Evolutionary conservation across 1,140 invertebrate species (phyloP), one percentile per base, ranked within the genome.

Genomic region (Ceratina calcarata): DNA sequence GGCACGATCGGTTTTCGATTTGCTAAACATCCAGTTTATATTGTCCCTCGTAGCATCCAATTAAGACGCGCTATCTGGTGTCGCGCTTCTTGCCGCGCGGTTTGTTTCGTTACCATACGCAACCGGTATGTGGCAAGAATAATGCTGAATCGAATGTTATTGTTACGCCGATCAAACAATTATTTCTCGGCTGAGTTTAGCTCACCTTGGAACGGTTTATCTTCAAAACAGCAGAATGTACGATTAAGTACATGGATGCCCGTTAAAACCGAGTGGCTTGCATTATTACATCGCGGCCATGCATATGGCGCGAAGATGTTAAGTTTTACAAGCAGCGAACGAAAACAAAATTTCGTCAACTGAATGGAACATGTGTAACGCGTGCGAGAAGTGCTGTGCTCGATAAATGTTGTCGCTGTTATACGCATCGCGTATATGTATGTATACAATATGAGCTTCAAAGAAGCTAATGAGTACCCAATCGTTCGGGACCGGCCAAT

Each of bases 121-220:
- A 55, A 27, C 27, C 53, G 16, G 3, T 66, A 45, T 4, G 20
- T 24, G 27, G 62, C 61, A 72, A 75, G 82, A 78, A 86, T 86
- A 85, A 83, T 74, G 84, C 84, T 83, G 85, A 86, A 86, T 86
- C 81, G 75, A 86, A 80, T 83, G 84, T 86, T 86, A 78, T 83
- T 86, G 84, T 72, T 83, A 60, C 61, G 61, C 27, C 65, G 84
- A 86, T 86, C 83, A 86, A 86, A 86, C 85, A 86, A 86, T 83
- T 86, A 76, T 73, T 71, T 64, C 51, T 27, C 73, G 68, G 81
- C 53, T 72, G 84, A 27, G 70, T 81, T 84, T 68, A 74, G 58
- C 22, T 87, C 69, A 82, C 85, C 85, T 87, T 87, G 85, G 24
- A 79, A 78, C 78, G 61, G 71, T 86, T 86, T 86, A 85, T 78